Evolutionary conservation across 1,140 invertebrate genomes (phyloP), one percentile per base, ranked within the genome.

Genomic region (Orius laevigatus): DNA sequence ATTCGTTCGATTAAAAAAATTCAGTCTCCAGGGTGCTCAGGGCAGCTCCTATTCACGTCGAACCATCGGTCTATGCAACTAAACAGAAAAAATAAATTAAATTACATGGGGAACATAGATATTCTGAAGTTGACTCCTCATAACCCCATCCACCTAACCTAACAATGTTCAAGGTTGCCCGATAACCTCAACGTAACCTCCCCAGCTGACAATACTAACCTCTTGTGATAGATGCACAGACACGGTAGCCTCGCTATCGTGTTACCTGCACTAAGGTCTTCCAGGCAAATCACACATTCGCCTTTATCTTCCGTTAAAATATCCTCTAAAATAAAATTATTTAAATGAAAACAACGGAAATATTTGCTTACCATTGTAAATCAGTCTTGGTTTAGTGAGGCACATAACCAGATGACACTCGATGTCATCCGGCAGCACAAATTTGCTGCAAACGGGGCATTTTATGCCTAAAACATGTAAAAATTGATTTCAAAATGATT

Each of bases 151-250:
- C 41, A 41, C n/a, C 5, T 25, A 14, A 41, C 18, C 20, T 42
- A 41, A 49, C 34, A 10, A 31, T 46, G 6, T 8, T 40, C 39
- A 40, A 40, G 8, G 39, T 6, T 9, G 14, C n/a, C 33, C 8
- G n/a, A 6, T 8, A 34, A 40, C 14, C 5, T 40, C 38, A 14
- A 40, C 6, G 33, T 34, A n/a, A 34, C 33, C n/a, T n/a, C 8
- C 33, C 8, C 33, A 34, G n/a, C 8, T 34, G 10, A n/a, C 32
- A 35, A 3, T 46, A 40, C 44, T 46, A 70, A 94, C 90, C 78
- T 79, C 78, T 98, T 98, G 69, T 98, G 94, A 70, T 98, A 98
- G 75, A 98, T 93, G 78, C 94, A 98, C 55, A 98, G 80, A 73
- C 94, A 98, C 60, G 94, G 94, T 66, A 98, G 76, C 62, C 94